Evolutionary conservation across 53 echinoderm and acorn worm species (phyloP), one percentile per base, ranked within the genome.

Genomic region (Stichopus horrens): DNA sequence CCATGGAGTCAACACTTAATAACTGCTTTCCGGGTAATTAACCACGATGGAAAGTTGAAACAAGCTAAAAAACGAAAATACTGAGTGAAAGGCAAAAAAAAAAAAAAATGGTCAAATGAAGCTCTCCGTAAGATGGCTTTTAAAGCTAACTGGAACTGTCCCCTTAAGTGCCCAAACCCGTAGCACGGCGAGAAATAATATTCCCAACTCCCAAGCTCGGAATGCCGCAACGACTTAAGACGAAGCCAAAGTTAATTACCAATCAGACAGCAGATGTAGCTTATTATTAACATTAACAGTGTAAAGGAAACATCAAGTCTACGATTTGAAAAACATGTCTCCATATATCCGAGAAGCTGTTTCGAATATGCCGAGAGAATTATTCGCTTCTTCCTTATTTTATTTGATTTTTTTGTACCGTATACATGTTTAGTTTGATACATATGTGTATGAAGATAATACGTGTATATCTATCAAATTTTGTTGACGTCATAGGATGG

Each of bases 11-110:
- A 81, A 57, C 56, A 81, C 81, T 81, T 81, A 81, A 81, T 81
- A 81, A 81, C 81, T 81, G 81, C 81, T 81, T 81, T 81, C 81
- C 81, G 81, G 81, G 56, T 81, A 81, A 81, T 81, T 81, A 81
- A 58, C 57, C 81, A 81, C 81, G 81, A 81, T 81, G 20, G 81
- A 81, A 81, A 57, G 57, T 57, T 81, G 81, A 56, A 81, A 81
- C 56, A 81, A 81, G 21, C 56, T 81, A 56, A 57, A 81, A 37
- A 37, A 37, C 37, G 37, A 37, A 37, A 37, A 37, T 37, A 37
- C 37, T 37, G 37, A 37, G 37, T 37, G 37, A 37, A 37, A 37
- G 58, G 56, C 10, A 81, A 56, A 21, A 57, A 10, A 23, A 10
- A 52, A 56, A 21, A n/a, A 81, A 81, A 81, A 81, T 81, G 58